phyloP scores from a whole-genome alignment of 2,113 vertebrate species.

The Petrocephalus microphthalmus region DNA sequence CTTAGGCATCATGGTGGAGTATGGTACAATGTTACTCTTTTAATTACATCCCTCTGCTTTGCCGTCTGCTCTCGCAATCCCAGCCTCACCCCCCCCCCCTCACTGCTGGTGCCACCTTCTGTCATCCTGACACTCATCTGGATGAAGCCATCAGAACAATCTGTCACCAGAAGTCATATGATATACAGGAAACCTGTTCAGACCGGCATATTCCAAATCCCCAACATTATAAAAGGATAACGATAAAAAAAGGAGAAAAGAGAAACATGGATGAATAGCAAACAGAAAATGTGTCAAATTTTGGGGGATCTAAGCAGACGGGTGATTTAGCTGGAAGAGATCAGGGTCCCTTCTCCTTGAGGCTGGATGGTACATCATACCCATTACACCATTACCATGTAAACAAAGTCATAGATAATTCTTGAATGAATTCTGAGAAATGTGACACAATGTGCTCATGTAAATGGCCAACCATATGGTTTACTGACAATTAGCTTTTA shows the following conservation, averaged over 20 bases:
- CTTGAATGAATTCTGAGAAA: neutral
- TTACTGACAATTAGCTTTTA: neutral
- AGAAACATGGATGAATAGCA: neutral
- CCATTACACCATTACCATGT: neutral
- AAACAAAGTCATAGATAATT: neutral
- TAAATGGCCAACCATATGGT: neutral
- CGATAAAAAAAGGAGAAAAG: neutral
- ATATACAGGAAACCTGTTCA: neutral
- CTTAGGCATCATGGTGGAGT: neutral
- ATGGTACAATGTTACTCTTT: neutral
- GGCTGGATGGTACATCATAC: neutral
- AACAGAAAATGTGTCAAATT: neutral
- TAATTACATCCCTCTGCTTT: neutral
- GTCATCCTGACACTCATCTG: constrained; percentile 13
- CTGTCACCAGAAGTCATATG: constrained; percentile 4
- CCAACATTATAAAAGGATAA: constrained; percentile 19
- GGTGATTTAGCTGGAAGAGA: neutral
- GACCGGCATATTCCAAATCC: neutral
- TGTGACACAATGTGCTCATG: neutral
- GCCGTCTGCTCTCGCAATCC: neutral
- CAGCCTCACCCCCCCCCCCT: neutral
- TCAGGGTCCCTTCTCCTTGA: neutral
- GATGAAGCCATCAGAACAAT: constrained; percentile 11
- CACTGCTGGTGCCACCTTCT: neutral
- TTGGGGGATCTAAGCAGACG: neutral